Percentiles rank a stretch among this genome's conserved stretches.
These are phyloP conservation scores for Leucopternis melanops DNA, from an alignment of 2,113 vertebrate species.

Conservation along the genomic window DNA sequence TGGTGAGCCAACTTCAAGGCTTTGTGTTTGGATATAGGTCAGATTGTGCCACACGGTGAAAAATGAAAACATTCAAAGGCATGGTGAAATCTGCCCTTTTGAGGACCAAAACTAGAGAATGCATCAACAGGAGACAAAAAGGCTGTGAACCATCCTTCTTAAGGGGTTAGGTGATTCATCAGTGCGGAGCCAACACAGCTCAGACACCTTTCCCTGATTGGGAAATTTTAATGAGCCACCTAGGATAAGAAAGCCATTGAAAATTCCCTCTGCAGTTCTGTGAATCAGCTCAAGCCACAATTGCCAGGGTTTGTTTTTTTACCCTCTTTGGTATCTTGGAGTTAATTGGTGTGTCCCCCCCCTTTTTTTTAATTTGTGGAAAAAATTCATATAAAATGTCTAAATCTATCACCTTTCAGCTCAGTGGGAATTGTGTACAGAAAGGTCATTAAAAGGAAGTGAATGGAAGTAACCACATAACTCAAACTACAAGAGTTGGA, in stretches of 20 bases:
- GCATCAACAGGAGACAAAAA: conserved; percentile 35
- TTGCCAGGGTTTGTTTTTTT: conserved; percentile 41
- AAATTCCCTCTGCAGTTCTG: conserved; percentile 27
- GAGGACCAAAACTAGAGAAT: conserved; percentile 32
- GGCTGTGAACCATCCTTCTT: background rate
- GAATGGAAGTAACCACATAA: conserved; percentile 57
- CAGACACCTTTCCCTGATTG: conserved; percentile 48
- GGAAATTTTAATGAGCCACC: conserved; percentile 61
- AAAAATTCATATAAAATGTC: background rate
- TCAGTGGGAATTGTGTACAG: conserved; percentile 27
- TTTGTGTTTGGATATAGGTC: conserved; percentile 41
- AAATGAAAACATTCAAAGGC: conserved; percentile 22
- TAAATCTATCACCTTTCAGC: conserved; percentile 26
- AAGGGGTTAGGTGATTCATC: conserved; percentile 30
- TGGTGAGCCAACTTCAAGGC: conserved; percentile 20
- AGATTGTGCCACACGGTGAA: background rate
- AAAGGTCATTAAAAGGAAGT: conserved; percentile 50
- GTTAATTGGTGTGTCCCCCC: conserved; percentile 6
- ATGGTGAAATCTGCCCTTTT: conserved; percentile 33
- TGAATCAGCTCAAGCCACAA: conserved; percentile 28
- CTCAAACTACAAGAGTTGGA: conserved; percentile 10
- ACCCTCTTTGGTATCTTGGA: conserved; percentile 7
- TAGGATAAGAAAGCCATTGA: conserved; percentile 38
- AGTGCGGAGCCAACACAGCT: background rate
- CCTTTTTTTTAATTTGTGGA: background rate